A percentile compares a stretch with the other conserved stretches of the same genome.
These are phyloP conservation scores for Catalaphyllia jardinei DNA, from an alignment of 64 coral and sea anemone species.

Conservation along the genomic window DNA sequence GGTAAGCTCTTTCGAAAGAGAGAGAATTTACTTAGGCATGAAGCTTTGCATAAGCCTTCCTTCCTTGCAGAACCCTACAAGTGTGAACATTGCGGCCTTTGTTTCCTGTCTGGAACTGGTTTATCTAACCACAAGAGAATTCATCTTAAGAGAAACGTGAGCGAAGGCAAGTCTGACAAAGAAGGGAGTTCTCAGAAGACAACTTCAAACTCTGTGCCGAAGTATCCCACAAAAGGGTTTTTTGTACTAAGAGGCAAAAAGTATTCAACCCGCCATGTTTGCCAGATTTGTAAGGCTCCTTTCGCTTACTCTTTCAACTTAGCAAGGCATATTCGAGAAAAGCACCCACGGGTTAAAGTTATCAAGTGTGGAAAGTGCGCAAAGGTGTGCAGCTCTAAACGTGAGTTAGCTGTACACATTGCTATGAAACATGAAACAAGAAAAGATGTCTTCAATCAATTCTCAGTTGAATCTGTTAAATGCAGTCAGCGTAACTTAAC, in stretches of 20 bases:
- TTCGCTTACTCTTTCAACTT: background rate
- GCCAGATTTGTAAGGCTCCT: background rate
- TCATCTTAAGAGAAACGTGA: background rate
- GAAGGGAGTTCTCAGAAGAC: background rate
- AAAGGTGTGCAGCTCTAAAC: conserved; percentile 11
- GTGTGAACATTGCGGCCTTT: background rate
- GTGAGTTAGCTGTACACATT: background rate
- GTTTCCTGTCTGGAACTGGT: background rate
- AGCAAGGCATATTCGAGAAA: background rate
- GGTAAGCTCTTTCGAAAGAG: background rate
- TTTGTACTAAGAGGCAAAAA: background rate
- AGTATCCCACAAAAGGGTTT: background rate
- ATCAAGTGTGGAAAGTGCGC: background rate
- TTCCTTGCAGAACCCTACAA: background rate
- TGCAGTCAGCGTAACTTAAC: too few species aligned
- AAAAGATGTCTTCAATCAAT: background rate
- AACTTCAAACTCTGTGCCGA: too few species aligned
- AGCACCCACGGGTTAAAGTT: conserved; percentile 10
- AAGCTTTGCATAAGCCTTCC: background rate
- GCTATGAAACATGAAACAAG: background rate
- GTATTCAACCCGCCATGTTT: background rate
- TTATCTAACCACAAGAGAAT: conserved; percentile 11
- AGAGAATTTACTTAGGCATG: background rate
- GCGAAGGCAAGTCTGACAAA: background rate
- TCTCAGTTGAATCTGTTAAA: background rate